Conservation (phyloP, 2,888 invertebrate genomes). For the Nephrotoma guestfalica region DNA sequence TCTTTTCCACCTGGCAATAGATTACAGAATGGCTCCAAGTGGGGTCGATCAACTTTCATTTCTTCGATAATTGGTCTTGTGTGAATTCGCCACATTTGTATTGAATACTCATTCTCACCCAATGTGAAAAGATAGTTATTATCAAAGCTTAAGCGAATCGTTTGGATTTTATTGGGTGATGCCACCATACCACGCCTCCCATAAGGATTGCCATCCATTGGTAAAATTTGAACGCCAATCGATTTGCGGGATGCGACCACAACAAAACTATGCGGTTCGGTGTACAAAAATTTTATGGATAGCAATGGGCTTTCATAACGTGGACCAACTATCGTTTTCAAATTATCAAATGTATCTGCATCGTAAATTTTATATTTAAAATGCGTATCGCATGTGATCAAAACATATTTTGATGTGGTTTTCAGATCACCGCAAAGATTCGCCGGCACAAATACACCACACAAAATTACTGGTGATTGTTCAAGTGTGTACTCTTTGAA, state of each 20-base stretch:
- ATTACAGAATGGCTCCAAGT: slow-evolving; percentile 51
- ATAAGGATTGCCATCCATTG: slow-evolving; percentile 62
- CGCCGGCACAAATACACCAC: slow-evolving; percentile 7
- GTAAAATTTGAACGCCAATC: slow-evolving; percentile 52
- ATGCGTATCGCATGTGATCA: slow-evolving; percentile 26
- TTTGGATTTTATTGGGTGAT: slow-evolving; percentile 35
- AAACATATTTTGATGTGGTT: slow-evolving; percentile 4
- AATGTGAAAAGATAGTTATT: not conserved
- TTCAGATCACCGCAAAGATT: slow-evolving; percentile 3
- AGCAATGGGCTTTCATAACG: slow-evolving; percentile 45
- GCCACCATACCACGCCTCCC: slow-evolving; percentile 45
- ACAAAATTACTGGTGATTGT: slow-evolving; percentile 35
- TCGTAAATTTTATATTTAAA: slow-evolving; percentile 55
- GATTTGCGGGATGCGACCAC: slow-evolving; percentile 45
- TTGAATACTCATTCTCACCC: slow-evolving; percentile 1
- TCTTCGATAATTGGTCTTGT: slow-evolving; percentile 24
- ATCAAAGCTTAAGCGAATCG: not conserved
- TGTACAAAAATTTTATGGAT: not conserved
- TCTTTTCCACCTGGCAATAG: slow-evolving; percentile 53
- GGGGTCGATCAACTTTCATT: not conserved
- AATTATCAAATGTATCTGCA: slow-evolving; percentile 45
- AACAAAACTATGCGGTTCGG: slow-evolving; percentile 33
- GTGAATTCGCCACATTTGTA: slow-evolving; percentile 41
- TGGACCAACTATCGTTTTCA: slow-evolving; percentile 52
- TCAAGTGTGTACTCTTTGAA: slow-evolving; percentile 27